Evolutionary conservation across 2,888 invertebrate genomes (phyloP), one percentile per base, ranked within the genome.

Genomic region (Agonopterix alstromeriana): DNA sequence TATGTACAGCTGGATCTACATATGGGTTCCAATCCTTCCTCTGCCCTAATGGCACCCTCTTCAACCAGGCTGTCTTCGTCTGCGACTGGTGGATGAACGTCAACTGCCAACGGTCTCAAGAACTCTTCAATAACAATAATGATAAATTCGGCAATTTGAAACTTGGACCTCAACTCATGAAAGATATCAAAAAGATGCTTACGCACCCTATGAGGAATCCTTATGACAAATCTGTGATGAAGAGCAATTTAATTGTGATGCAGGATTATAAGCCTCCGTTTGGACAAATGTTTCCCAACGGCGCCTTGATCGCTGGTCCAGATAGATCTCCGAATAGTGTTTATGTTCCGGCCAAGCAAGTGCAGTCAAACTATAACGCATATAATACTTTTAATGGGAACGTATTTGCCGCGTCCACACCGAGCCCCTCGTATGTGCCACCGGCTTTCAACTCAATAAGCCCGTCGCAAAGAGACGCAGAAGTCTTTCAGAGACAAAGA

Each of bases 31-130:
- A 91, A 50, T 92, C 92, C 1, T 92, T 93, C 65, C 82, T 93
- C 3, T 93, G 93, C 55, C 93, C 93, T 4, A 91, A 93, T 59
- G 93, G 93, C 50, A 92, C 93, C 8, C 77, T 92, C 14, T 93
- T 93, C 71, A 92, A 92, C 60, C 93, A 93, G 73, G 90, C 90
- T 45, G 85, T 92, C 2, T 84, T 92, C 50, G 92, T 92, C 2
- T 93, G 93, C 58, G 92, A 92, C 61, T 93, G 93, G 93, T 93
- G 93, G 93, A 91, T 90, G 80, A 91, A 92, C 58, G 92, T 93
- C 0, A 87, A 91, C 55, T 93, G 93, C 58, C 76, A 83, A 36
- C 68, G 82, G 35, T 83, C 90, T 2, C 73, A 77, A 50, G 73
- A 81, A 50, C 59, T 72, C 4, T 81, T 83, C 53, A 85, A 78